A percentile compares a stretch with the other conserved stretches of the same genome.
Conservation (phyloP, 2,797 vertebrate genomes). For the Danionella dracula region DNA sequence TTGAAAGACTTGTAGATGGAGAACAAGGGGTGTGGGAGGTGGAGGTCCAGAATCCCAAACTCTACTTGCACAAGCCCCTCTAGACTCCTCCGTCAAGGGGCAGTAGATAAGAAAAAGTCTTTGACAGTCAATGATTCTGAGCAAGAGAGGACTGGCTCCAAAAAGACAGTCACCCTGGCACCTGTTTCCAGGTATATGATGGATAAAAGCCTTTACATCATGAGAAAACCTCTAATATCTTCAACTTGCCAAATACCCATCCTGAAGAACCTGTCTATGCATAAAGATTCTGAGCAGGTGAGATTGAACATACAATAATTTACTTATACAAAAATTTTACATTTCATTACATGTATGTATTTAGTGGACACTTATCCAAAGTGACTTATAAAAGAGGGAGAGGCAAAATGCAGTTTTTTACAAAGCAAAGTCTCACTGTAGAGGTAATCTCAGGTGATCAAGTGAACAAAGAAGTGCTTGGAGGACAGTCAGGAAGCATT, state of each 20-base stretch:
- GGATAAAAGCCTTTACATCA: slow-evolving; percentile 49
- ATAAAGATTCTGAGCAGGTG: slow-evolving; percentile 47
- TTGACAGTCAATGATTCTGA: not conserved
- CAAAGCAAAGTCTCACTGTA: no score
- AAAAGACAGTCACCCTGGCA: slow-evolving; percentile 53
- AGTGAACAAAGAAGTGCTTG: no score
- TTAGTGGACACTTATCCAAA: no score
- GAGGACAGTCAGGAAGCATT: no score
- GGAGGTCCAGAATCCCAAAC: slow-evolving; percentile 36
- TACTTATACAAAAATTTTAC: no score
- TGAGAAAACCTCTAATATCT: slow-evolving; percentile 52
- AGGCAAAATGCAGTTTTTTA: no score
- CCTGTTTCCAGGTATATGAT: slow-evolving; percentile 52
- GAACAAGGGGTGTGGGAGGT: slow-evolving; percentile 36
- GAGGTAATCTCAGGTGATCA: no score
- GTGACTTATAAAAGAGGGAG: no score
- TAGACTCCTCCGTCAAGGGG: not conserved
- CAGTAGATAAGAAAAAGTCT: not conserved
- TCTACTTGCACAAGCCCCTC: not conserved
- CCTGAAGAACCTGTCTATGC: slow-evolving; percentile 54
- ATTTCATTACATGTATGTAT: no score
- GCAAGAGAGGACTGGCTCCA: slow-evolving; percentile 22
- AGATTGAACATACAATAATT: no score
- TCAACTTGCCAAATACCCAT: slow-evolving; percentile 44
- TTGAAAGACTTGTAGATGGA: slow-evolving; percentile 57